phyloP scores from a whole-genome alignment of 2,113 vertebrate genomes.

The Amphiprion percula region DNA sequence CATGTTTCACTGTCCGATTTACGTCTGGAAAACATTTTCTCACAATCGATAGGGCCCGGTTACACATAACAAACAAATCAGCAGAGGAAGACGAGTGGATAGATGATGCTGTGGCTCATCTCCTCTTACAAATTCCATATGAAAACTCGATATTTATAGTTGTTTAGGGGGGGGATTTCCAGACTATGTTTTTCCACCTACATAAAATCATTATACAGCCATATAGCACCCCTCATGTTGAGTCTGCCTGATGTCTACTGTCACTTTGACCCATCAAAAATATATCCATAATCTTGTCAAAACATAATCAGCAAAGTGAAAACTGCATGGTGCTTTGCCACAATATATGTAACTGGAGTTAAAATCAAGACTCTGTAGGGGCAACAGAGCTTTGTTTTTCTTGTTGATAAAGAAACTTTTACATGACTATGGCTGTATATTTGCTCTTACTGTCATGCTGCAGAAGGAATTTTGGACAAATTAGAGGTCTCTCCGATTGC shows the following conservation, averaged over 20 bases:
- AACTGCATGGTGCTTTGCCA: no score
- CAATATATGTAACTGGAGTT: no score
- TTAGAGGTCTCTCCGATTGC: no score
- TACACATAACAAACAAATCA: conserved; percentile 24
- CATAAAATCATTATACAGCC: not conserved
- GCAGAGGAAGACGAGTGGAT: not conserved
- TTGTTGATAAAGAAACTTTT: no score
- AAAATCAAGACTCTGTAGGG: no score
- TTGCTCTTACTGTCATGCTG: no score
- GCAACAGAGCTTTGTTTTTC: no score
- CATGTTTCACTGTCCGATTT: conserved; percentile 26
- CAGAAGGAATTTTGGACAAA: no score
- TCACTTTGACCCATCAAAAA: no score
- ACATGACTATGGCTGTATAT: no score
- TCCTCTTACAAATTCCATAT: not conserved
- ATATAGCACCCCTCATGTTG: not conserved
- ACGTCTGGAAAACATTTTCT: conserved; percentile 23
- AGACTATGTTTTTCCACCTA: not conserved
- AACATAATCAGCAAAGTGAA: no score
- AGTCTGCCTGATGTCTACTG: not conserved
- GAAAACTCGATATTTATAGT: not conserved
- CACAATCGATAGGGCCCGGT: conserved; percentile 16
- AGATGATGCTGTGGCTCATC: not conserved
- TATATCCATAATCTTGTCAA: no score
- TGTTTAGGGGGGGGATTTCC: not conserved